Conservation (phyloP, 2,113 vertebrate species). For the Manacus vitellinus region DNA sequence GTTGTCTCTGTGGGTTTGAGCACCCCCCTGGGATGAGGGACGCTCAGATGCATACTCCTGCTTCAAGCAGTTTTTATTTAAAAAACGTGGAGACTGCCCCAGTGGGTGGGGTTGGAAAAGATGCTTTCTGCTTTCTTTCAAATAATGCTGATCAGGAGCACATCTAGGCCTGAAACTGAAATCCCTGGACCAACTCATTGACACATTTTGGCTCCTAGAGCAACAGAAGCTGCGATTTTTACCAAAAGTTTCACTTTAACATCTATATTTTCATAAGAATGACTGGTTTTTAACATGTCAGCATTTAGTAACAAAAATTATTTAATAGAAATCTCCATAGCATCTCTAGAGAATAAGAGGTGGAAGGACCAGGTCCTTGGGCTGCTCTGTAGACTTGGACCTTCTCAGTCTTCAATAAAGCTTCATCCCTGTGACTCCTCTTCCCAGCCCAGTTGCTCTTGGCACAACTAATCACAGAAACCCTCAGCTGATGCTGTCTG, state of each 20-base stretch:
- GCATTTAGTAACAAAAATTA: background rate
- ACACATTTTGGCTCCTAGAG: background rate
- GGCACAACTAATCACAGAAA: background rate
- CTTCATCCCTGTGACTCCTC: background rate
- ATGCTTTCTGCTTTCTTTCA: background rate
- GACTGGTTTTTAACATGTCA: background rate
- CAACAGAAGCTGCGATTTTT: background rate
- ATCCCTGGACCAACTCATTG: background rate
- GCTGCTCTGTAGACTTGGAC: background rate
- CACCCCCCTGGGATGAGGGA: background rate
- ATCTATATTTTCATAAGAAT: background rate
- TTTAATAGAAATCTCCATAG: background rate
- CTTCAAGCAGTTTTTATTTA: background rate
- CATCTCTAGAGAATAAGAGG: background rate
- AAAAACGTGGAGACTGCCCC: background rate
- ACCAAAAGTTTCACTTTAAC: background rate
- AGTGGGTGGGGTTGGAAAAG: background rate
- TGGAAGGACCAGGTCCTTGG: background rate
- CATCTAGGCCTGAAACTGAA: background rate
- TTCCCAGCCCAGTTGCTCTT: background rate
- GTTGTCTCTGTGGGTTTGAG: background rate
- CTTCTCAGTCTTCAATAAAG: background rate
- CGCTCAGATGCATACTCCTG: background rate
- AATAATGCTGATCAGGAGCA: fast-evolving
- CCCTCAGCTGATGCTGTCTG: background rate